These are phyloP conservation scores for Sphenodon punctatus DNA, from an alignment of 2,797 vertebrate species.

Conservation along the genomic window DNA sequence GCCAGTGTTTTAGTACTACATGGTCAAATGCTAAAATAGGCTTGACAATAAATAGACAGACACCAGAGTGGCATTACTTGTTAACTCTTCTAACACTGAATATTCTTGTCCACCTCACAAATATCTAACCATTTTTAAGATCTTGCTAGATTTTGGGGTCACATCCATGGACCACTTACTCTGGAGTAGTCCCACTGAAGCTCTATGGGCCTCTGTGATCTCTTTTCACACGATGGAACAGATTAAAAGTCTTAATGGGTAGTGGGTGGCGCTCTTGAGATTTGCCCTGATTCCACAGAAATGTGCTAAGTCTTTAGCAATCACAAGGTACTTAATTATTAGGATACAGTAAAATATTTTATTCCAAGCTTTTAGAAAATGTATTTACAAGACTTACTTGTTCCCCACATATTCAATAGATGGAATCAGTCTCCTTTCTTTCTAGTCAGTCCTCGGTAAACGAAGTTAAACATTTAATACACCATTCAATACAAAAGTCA, in stretches of 20 bases:
- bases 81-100: neutral
- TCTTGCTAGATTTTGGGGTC: neutral
- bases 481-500: neutral
- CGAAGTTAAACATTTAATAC: rapidly evolving
- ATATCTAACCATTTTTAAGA: neutral
- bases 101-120: neutral
- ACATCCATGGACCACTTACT: too few relatives aligned
- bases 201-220: neutral
- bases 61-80: neutral
- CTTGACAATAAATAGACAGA: neutral
- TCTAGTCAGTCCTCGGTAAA: neutral
- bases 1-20: neutral
- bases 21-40: neutral
- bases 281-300: neutral
- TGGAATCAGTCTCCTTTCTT: neutral
- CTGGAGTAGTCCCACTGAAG: too few relatives aligned
- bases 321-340: neutral
- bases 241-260: neutral
- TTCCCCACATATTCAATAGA: neutral
- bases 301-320: neutral
- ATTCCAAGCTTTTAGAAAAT: neutral
- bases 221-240: neutral
- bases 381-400: neutral
- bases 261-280: neutral
- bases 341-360: neutral